phyloP scores from a whole-genome alignment of 2,888 invertebrate genomes.

The Meteorus cinctellus region DNA sequence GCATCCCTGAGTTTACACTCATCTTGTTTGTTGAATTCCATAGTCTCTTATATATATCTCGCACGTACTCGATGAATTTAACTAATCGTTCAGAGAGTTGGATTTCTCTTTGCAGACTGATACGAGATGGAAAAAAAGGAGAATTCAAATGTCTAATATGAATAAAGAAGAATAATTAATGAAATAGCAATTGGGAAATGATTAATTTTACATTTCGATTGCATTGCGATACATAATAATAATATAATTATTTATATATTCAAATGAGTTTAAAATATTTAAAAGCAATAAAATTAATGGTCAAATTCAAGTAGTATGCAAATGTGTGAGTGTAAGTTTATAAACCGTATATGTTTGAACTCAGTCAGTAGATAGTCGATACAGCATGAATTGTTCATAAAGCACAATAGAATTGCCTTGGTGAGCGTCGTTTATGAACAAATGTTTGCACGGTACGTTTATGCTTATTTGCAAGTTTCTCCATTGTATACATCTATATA shows the following conservation, averaged over 20 bases:
- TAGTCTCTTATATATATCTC: too few species aligned
- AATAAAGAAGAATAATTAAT: not conserved
- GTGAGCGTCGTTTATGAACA: slow-evolving; percentile 17
- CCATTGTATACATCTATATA: slow-evolving; percentile 10
- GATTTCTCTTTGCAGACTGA: too few species aligned
- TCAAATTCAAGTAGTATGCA: not conserved
- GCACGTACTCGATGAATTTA: too few species aligned
- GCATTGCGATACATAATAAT: not conserved
- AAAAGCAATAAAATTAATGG: not conserved
- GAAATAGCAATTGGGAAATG: not conserved
- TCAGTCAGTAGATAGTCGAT: not conserved
- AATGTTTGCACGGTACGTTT: slow-evolving; percentile 19
- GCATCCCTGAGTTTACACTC: too few species aligned
- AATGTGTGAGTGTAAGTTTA: not conserved
- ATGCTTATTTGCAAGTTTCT: slow-evolving; percentile 22
- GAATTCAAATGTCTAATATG: not conserved
- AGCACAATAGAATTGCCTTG: slow-evolving; percentile 5
- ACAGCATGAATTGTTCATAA: slow-evolving; percentile 10
- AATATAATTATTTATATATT: not conserved
- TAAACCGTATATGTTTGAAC: not conserved
- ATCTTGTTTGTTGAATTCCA: too few species aligned
- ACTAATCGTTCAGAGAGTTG: too few species aligned
- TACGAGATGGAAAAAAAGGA: not conserved
- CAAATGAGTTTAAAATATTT: not conserved
- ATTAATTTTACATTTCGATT: not conserved